Conservation (phyloP, 2,113 vertebrate species). For the Ovibos moschatus region DNA sequence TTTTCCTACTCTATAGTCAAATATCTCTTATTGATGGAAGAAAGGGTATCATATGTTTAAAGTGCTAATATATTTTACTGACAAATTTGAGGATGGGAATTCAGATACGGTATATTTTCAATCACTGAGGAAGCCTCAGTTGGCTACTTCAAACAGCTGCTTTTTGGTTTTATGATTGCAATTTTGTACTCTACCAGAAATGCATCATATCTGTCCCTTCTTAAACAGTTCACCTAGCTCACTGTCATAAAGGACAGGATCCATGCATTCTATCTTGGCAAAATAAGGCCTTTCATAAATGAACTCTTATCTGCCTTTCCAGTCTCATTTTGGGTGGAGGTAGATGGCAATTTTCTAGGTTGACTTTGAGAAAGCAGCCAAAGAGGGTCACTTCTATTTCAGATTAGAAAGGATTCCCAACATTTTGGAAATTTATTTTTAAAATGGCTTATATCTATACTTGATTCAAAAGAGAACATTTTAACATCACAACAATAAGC, state of each 20-base stretch:
- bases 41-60: not conserved
- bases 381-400: not conserved
- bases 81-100: not conserved
- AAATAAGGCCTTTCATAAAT: conserved; percentile 18
- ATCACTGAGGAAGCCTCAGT: not conserved
- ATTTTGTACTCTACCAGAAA: not conserved
- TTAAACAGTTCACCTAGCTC: conserved; percentile 27
- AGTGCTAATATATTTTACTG: not conserved
- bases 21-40: not conserved
- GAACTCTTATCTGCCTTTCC: not conserved
- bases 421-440: not conserved
- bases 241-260: not conserved
- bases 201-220: not conserved
- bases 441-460: not conserved
- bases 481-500: conserved; percentile 7
- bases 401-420: not conserved
- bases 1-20: not conserved
- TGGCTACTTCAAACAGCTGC: not conserved
- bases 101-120: not conserved
- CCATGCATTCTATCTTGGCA: not conserved
- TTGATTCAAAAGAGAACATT: conserved; percentile 17
- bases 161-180: not conserved
- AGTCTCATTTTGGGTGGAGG: not conserved
- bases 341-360: conserved; percentile 12
- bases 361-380: conserved; percentile 18